Base-by-base conservation (phyloP, 1,140 invertebrate genomes). In the Varroa destructor region DNA sequence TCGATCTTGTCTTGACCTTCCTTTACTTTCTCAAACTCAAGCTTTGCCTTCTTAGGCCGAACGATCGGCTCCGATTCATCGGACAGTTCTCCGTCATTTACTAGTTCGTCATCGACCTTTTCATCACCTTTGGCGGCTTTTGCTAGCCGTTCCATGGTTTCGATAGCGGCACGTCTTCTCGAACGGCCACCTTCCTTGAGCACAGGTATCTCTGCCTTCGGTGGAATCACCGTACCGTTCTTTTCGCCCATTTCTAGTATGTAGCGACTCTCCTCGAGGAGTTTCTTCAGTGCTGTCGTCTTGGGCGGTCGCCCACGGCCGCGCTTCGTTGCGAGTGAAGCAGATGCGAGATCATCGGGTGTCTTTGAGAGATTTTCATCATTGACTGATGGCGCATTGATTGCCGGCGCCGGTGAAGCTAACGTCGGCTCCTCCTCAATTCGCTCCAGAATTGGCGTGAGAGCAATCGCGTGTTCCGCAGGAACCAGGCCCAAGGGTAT, bases 171-270 rank as follows among this genome's bases (percentile, higher is more conserved):
- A 12, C 46, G 40, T 40, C 61, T 40, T 67, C 61, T 12, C 2
- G 61, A 67, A 46, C 61, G 61, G 1, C 61, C 61, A 46, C 46
- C 46, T 67, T 67, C 61, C 61, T 46, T 67, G 3, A 51, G 4
- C 12, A 40, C 12, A 46, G 61, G 61, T 3, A 37, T 46, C 14
- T 67, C 61, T 12, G 40, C 40, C 12, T 67, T 37, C 37, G 40
- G 12, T 12, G 61, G 61, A 3, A 8, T 8, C 3, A 51, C 8
- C 46, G 46, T 51, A 12, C 46, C 46, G 14, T 40, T 43, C 61
- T 67, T 67, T n/a, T 46, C 61, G 37, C 61, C 61, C 61, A 67
- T 67, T 40, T 67, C 61, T 3, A 67, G 61, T 36, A 67, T 67
- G 61, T 67, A 67, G 14, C 61, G 61, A 8, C 61, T 67, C 46